A percentile compares a stretch with the other conserved stretches of the same genome.
Conservation (phyloP, 2,888 invertebrate species). For the Galerucella nymphaeae region DNA sequence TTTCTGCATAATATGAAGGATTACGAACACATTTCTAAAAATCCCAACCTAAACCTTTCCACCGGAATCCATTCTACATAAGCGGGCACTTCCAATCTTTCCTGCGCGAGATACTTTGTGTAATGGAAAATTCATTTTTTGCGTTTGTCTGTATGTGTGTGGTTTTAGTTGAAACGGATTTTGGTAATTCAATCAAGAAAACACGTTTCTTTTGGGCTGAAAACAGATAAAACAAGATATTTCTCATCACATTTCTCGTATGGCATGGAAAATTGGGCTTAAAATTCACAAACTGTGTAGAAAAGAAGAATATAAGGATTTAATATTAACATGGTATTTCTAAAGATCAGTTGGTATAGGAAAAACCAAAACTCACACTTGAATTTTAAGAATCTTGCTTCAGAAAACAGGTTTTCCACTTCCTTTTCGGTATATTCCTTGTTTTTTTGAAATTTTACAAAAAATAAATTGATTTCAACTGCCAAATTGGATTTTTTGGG, state of each 20-base stretch:
- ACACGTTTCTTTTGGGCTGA: not conserved
- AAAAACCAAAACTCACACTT: no score
- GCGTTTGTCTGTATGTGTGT: not conserved
- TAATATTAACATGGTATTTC: no score
- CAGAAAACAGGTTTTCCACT: no score
- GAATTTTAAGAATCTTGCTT: no score
- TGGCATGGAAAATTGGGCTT: not conserved
- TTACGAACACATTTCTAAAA: conserved; percentile 60
- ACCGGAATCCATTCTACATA: conserved; percentile 57
- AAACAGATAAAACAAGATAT: not conserved
- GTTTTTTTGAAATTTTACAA: no score
- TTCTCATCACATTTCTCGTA: not conserved
- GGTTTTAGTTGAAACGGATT: not conserved
- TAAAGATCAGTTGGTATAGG: no score
- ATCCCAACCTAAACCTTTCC: conserved; percentile 52
- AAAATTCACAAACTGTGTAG: not conserved
- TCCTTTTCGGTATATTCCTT: no score
- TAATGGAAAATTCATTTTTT: conserved; percentile 22
- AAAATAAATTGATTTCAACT: no score
- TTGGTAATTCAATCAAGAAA: conserved; percentile 7
- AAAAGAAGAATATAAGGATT: no score
- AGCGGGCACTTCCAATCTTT: conserved; percentile 55
- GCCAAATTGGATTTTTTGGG: no score
- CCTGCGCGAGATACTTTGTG: conserved; percentile 9
- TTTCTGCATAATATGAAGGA: conserved; percentile 59